phyloP scores from a whole-genome alignment of 1,140 invertebrate species.

The Apis florea region DNA sequence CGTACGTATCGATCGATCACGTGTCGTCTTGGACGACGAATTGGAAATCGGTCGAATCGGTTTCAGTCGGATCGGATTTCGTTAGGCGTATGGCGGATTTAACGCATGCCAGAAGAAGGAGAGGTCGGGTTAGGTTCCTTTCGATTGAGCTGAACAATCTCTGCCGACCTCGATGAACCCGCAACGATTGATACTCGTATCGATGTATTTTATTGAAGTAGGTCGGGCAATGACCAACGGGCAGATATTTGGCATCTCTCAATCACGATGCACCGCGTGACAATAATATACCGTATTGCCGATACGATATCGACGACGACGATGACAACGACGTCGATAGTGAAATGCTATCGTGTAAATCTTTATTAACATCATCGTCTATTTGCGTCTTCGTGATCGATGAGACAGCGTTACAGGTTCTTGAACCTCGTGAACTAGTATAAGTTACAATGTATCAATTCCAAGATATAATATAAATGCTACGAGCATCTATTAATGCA shows the following conservation, averaged over 20 bases:
- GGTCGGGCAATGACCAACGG: constrained; percentile 51
- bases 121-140: constrained; percentile 24
- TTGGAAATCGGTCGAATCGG: neutral
- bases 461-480: too few species aligned
- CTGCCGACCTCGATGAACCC: constrained; percentile 40
- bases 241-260: constrained; percentile 34
- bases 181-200: constrained; percentile 31
- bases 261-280: constrained; percentile 17
- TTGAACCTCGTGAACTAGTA: constrained; percentile 6
- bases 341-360: constrained; percentile 40
- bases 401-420: constrained; percentile 37
- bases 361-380: constrained; percentile 47
- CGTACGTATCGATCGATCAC: neutral
- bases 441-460: neutral
- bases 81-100: constrained; percentile 22
- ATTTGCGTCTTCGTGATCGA: constrained; percentile 37
- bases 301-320: neutral
- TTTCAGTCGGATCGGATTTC: constrained; percentile 5
- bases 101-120: neutral
- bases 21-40: neutral
- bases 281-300: neutral
- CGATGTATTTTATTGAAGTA: constrained; percentile 35
- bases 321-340: neutral
- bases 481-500: neutral
- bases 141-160: constrained; percentile 46